phyloP scores from a whole-genome alignment of 2,888 invertebrate species.

The Pristionchus maxplancki region DNA sequence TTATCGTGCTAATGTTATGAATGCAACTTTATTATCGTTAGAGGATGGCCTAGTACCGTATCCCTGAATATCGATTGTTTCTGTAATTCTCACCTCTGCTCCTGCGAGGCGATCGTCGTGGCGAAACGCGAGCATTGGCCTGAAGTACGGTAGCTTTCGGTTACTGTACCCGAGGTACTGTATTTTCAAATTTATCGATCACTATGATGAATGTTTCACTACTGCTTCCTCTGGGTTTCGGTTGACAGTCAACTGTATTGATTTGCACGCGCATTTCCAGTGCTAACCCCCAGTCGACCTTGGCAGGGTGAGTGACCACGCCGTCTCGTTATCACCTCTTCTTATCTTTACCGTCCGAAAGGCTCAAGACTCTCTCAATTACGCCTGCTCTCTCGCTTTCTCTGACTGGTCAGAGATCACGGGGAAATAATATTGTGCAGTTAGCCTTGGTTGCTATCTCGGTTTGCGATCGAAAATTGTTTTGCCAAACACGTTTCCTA shows the following conservation, averaged over 20 bases:
- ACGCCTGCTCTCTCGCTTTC: not conserved
- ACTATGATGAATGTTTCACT: not conserved
- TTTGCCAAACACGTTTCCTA: not conserved
- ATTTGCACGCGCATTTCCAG: not conserved
- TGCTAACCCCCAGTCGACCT: not conserved
- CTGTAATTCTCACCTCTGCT: not conserved
- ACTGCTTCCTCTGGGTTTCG: not conserved
- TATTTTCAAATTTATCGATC: not conserved
- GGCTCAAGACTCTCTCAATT: not conserved
- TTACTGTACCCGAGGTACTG: not conserved
- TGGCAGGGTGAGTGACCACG: not conserved
- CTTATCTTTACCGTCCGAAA: not conserved
- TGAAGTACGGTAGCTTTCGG: not conserved
- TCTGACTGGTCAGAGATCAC: not conserved
- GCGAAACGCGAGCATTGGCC: constrained; percentile 44
- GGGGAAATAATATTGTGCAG: not conserved
- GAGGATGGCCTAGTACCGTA: no score
- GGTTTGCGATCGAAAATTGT: not conserved
- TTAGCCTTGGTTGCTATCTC: constrained; percentile 5
- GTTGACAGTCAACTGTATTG: not conserved
- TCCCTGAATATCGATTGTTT: not conserved
- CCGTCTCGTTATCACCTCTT: not conserved
- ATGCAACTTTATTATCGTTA: no score
- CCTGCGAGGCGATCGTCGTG: constrained; percentile 32
- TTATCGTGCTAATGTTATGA: no score